A percentile compares a stretch with the other conserved stretches of the same genome.
Conservation (phyloP, 2,113 vertebrate genomes). For the Xenopus borealis region DNA sequence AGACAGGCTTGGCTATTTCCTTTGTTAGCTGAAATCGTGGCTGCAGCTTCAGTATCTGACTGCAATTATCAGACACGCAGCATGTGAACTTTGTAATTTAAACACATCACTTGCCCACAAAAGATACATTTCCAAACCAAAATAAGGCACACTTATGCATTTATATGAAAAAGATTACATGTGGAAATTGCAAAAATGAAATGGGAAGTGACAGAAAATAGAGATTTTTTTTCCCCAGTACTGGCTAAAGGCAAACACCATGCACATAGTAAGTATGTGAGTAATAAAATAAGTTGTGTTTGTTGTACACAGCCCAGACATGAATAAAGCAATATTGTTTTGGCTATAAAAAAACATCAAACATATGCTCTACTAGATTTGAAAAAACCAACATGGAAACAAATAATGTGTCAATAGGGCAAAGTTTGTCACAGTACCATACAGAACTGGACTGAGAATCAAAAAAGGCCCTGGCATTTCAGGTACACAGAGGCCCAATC, state of each 20-base stretch:
- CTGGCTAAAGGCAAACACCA: background rate
- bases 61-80: slow-evolving; percentile 68
- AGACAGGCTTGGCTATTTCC: slow-evolving; percentile 65
- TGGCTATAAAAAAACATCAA: too few relatives aligned
- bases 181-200: slow-evolving; percentile 32
- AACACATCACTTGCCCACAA: slow-evolving; percentile 60
- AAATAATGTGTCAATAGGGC: too few relatives aligned
- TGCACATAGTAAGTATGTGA: background rate
- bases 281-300: too few relatives aligned
- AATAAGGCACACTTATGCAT: slow-evolving; percentile 67
- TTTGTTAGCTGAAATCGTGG: slow-evolving; percentile 53
- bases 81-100: slow-evolving; percentile 66
- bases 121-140: slow-evolving; percentile 67
- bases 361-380: too few relatives aligned
- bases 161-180: slow-evolving; percentile 76
- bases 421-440: too few relatives aligned
- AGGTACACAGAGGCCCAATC: too few relatives aligned
- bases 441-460: too few relatives aligned
- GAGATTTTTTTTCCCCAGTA: background rate
- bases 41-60: slow-evolving; percentile 59
- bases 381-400: too few relatives aligned
- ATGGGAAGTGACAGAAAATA: slow-evolving; percentile 42
- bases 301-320: background rate
- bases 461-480: too few relatives aligned
- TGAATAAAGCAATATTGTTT: too few relatives aligned